A percentile compares a stretch with the other conserved stretches of the same genome.
These are phyloP conservation scores for Buteo buteo DNA, from an alignment of 2,113 vertebrate genomes.

Conservation along the genomic window DNA sequence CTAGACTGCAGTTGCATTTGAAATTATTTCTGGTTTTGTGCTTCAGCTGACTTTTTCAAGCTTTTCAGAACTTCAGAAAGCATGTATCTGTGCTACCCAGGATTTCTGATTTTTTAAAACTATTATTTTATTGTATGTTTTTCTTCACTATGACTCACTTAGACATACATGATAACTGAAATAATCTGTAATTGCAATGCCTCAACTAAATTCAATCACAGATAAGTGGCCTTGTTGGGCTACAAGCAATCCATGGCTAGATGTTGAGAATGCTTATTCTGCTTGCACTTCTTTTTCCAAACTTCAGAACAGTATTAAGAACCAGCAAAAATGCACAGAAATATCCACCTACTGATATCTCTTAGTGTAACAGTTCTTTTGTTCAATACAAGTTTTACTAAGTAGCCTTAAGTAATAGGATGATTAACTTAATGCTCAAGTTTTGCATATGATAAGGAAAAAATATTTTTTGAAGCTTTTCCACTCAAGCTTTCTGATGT, in stretches of 20 bases:
- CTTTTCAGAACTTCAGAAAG: background rate
- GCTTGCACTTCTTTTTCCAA: background rate
- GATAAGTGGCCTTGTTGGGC: background rate
- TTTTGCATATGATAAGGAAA: background rate
- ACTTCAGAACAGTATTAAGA: background rate
- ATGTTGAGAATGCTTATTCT: background rate
- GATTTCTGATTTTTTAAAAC: background rate
- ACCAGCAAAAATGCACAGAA: background rate
- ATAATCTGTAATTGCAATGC: background rate
- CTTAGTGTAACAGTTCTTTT: background rate
- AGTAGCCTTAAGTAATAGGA: background rate
- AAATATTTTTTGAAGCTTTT: background rate
- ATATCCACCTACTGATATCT: background rate
- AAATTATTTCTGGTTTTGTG: background rate
- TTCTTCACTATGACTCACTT: background rate
- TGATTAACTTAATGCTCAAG: background rate
- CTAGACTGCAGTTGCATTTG: background rate
- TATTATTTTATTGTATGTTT: background rate
- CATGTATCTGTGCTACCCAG: rapidly evolving
- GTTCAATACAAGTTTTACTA: background rate
- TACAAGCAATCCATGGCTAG: background rate
- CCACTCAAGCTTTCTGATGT: background rate
- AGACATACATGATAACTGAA: background rate
- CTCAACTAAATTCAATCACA: background rate
- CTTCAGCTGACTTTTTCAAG: background rate